A percentile compares a stretch with the other conserved stretches of the same genome.
These are phyloP conservation scores for Spea multiplicata DNA, from an alignment of 2,113 vertebrate genomes.

Conservation along the genomic window DNA sequence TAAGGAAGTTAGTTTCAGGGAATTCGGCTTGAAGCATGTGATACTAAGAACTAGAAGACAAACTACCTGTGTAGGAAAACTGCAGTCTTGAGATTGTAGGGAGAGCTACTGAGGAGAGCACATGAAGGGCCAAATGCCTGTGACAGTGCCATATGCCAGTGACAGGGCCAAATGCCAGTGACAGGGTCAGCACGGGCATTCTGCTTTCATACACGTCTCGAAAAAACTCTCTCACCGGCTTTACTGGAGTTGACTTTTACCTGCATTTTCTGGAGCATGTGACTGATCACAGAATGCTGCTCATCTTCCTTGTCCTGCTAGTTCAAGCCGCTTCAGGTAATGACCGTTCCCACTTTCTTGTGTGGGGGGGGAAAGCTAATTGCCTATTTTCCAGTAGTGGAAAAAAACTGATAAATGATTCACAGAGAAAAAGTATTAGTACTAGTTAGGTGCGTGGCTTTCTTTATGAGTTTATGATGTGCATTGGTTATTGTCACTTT, in stretches of 20 bases:
- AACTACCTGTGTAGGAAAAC: background rate
- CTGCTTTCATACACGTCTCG: background rate
- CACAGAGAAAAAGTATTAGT: no score
- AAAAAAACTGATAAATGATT: no score
- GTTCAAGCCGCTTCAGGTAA: no score
- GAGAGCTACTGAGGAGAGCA: background rate
- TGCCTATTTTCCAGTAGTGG: no score
- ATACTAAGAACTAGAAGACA: background rate
- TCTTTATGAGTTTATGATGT: no score
- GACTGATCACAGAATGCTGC: background rate
- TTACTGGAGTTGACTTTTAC: background rate
- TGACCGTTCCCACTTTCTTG: no score
- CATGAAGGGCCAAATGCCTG: background rate
- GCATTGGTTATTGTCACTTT: no score
- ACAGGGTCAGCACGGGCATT: background rate
- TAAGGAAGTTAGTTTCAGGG: background rate
- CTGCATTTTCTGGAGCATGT: no score
- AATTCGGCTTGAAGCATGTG: background rate
- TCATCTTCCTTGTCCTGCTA: background rate
- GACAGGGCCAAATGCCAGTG: background rate
- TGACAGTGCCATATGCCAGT: background rate
- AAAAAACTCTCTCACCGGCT: background rate
- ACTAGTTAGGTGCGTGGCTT: no score
- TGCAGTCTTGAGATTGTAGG: background rate
- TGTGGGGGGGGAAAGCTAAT: no score